Evolutionary conservation across 2,888 invertebrate genomes (phyloP).

Genomic region (Drosophila koepferae): DNA sequence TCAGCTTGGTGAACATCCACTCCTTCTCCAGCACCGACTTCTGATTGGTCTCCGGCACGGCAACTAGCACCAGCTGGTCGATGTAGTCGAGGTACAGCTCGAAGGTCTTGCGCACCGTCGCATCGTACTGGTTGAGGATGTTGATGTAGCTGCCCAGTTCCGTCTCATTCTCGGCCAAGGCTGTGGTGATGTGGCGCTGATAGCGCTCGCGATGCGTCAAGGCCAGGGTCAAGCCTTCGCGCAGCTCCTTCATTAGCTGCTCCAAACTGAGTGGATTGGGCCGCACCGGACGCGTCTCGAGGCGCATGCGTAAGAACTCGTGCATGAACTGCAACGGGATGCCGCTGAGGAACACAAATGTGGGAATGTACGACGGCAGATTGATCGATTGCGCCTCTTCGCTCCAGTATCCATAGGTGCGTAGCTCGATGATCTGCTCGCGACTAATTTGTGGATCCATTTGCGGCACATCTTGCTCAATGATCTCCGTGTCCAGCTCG

Average conservation of each 20-base stretch:
- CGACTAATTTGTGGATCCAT: conserved; percentile 84
- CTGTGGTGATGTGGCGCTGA: conserved; percentile 88
- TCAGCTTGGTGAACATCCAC: conserved; percentile 93
- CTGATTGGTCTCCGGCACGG: conserved; percentile 85
- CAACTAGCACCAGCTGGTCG: conserved; percentile 90
- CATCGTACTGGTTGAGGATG: conserved; percentile 90
- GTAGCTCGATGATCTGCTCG: conserved; percentile 83
- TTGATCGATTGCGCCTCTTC: conserved; percentile 90
- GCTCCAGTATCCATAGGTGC: conserved; percentile 91
- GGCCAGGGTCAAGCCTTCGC: conserved; percentile 94
- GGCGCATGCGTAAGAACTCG: conserved; percentile 93
- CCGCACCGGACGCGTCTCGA: conserved; percentile 92
- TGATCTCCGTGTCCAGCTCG: conserved; percentile 85
- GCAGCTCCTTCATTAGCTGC: conserved; percentile 95
- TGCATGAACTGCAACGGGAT: conserved; percentile 96
- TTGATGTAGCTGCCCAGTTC: conserved; percentile 86
- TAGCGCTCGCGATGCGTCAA: conserved; percentile 92
- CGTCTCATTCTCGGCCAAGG: conserved; percentile 86
- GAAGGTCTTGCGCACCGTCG: conserved; percentile 90
- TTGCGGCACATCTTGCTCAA: conserved; percentile 84
- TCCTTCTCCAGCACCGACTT: conserved; percentile 94
- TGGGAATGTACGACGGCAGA: conserved; percentile 93
- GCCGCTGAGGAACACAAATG: conserved; percentile 93
- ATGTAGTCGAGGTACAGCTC: conserved; percentile 95
- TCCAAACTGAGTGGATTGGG: conserved; percentile 95